Evolutionary conservation across 2,797 vertebrate genomes (phyloP).

Genomic region (Sternotherus odoratus): DNA sequence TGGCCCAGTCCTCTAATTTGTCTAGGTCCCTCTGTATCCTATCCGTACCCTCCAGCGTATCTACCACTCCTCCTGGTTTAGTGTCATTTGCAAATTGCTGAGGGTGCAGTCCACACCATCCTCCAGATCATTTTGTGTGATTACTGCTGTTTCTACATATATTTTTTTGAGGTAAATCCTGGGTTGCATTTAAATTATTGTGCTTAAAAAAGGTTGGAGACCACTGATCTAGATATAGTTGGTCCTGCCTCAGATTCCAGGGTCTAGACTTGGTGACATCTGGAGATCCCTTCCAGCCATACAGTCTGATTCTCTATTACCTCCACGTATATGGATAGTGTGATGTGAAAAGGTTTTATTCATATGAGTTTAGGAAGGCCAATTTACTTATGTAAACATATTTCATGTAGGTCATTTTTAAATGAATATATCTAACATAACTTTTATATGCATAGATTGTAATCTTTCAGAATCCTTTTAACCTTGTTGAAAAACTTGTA

Average conservation of each 20-base stretch:
- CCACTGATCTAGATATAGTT: neutral
- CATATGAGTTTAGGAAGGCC: neutral
- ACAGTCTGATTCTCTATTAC: neutral
- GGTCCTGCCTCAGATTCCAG: neutral
- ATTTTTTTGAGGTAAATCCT: too few relatives aligned
- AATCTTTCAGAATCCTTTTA: neutral
- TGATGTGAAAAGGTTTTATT: neutral
- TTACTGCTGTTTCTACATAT: too few relatives aligned
- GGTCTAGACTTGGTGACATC: neutral
- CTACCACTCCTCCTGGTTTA: too few relatives aligned
- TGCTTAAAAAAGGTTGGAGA: too few relatives aligned
- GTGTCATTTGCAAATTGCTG: too few relatives aligned
- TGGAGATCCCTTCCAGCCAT: neutral
- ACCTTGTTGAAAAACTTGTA: neutral
- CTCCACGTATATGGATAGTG: neutral
- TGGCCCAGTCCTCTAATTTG: too few relatives aligned
- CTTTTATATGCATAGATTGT: neutral
- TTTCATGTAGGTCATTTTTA: neutral
- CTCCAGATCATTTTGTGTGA: too few relatives aligned
- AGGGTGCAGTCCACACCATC: too few relatives aligned
- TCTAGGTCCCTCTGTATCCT: too few relatives aligned
- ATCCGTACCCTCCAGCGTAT: too few relatives aligned
- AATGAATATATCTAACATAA: neutral
- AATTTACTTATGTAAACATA: neutral
- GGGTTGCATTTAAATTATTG: too few relatives aligned